Base-by-base conservation (phyloP, 2,888 invertebrate genomes). In the Stictocephala bisonia region DNA sequence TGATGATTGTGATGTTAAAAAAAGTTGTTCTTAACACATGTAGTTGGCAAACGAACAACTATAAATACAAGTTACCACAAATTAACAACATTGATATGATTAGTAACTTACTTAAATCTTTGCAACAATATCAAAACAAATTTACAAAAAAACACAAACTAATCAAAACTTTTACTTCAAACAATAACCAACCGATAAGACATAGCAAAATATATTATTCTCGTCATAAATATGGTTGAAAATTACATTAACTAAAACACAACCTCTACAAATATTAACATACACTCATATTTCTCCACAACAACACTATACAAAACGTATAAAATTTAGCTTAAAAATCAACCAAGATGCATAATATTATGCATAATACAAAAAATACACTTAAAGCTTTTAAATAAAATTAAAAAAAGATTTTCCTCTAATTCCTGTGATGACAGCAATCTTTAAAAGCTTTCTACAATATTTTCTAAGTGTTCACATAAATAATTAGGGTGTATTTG, bases 171-270 rank as follows among this genome's bases (percentile, higher is more conserved):
- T n/a, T n/a, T 15, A 44, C 7, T 4, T n/a, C 44, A 15, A 60
- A 60, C 60, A 60, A 64, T 26, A 64, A 27, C 13, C 64, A 64
- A n/a, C 26, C 40, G n/a, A 20, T 64, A 2, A 60, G 60, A 29
- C 11, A 40, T 60, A 44, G 64, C 44, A 64, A 64, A 64, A 64
- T 64, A 64, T 64, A 64, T 64, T 64, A 64, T 44, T 64, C 64
- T 44, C 15, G 18, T 1, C 56, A 56, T n/a, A 40, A 60, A 60
- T 35, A 22, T 35, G n/a, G n/a, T n/a, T n/a, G n/a, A n/a, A n/a
- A 56, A 56, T 20, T 29, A 24, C 56, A 56, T 29, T 29, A 51
- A 51, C 6, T 29, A 56, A 18, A 56, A 56, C n/a, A n/a, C 56
- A 56, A 31, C 31, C 56, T 29, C 56, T 56, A 27, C n/a, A 56